Base-by-base conservation (phyloP, 2,113 vertebrate genomes). In the Mustela lutreola region DNA sequence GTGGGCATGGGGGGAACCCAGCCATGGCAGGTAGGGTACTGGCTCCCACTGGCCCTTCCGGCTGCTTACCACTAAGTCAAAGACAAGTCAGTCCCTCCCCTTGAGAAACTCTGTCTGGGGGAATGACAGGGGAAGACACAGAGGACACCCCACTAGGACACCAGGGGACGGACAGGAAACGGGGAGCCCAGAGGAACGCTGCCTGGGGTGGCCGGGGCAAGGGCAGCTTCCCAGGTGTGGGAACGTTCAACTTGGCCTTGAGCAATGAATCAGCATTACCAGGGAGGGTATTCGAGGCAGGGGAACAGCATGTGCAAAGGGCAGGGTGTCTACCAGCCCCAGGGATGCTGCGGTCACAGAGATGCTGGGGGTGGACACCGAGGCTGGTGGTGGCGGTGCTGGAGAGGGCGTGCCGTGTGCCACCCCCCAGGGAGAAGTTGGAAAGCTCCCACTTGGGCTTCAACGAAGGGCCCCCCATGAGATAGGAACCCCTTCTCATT, bases 311-410 rank as follows among this genome's bases (percentile, higher is more conserved):
- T 7, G 7, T 22, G 28, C 88, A 21, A 71, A 89, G 94, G 36
- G 16, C 36, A 62, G 50, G 11, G 45, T 8, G 53, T 11, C 67
- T 62, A 26, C 39, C 24, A 3, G n/a, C 48, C 14, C 11, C 11
- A 2, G 16, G 75, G 50, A 11, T 10, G 21, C 60, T 48, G 56
- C 12, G 7, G 48, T 36, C 80, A 56, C 28, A 42, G 73, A 8
- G 42, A 11, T 1, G 6, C 28, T 0, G 7, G 22, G 0, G 7
- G 73, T 26, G 39, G 39, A 4, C 3, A 12, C 22, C 22, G 14
- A 7, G 26, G 39, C 11, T 7, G 39, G 12, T 45, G 22, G 71
- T 2, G 6, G 24, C 3, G 6, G 18, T 5, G 11, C 15, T n/a
- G 39, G 73, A 18, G 31, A 79, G n/a, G 1, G 4, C 0, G 5